Conservation (phyloP, 2,888 invertebrate genomes). For the Philhelius pedissequus region DNA sequence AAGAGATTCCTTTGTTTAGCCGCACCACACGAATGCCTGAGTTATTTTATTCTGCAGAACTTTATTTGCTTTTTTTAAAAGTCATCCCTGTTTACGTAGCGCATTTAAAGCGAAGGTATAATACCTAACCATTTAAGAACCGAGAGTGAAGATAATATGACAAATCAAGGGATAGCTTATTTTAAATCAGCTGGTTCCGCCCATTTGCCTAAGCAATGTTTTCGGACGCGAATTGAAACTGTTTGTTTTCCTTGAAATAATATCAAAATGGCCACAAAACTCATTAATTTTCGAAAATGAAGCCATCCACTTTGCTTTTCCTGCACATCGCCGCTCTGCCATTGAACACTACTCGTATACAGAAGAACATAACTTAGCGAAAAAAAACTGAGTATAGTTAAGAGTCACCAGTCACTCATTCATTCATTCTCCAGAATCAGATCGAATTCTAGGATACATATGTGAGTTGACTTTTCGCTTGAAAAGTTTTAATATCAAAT, state of each 20-base stretch:
- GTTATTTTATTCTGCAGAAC: no score
- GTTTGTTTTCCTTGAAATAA: background rate
- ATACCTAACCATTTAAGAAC: no score
- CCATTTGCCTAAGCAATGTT: background rate
- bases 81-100: no score
- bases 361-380: background rate
- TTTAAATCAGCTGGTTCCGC: no score
- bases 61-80: no score
- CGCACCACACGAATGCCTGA: no score
- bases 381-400: background rate
- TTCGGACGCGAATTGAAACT: background rate
- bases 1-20: no score
- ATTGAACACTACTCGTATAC: background rate
- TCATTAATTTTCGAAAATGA: conserved; percentile 29
- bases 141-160: no score
- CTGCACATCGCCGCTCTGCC: background rate
- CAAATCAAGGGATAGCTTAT: no score
- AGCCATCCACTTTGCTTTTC: conserved; percentile 1
- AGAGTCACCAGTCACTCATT: conserved; percentile 5
- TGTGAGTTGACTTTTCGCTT: conserved; percentile 43
- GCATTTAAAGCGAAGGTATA: no score
- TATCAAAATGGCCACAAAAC: conserved; percentile 3
- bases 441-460: conserved; percentile 50
- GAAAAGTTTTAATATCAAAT: conserved; percentile 61
- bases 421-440: background rate